A percentile compares a stretch with the other conserved stretches of the same genome.
These are phyloP conservation scores for Ectemnius cavifrons DNA, from an alignment of 2,888 invertebrate genomes.

Conservation along the genomic window DNA sequence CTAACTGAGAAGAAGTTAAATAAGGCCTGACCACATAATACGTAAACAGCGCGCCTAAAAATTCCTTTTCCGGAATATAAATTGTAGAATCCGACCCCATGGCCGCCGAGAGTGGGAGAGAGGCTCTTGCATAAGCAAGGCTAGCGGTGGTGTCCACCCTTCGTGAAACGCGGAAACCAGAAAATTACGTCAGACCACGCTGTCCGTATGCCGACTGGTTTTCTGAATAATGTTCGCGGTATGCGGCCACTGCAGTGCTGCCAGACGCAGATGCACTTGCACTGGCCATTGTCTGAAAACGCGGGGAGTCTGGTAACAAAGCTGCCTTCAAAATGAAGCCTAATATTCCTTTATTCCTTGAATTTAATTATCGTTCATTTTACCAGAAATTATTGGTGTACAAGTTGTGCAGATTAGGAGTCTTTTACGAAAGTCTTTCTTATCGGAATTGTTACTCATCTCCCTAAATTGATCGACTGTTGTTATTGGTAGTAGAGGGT, in stretches of 20 bases:
- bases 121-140: constrained; percentile 41
- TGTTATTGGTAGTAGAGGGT: too few relatives aligned
- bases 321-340: background rate
- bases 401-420: background rate
- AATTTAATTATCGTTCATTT: background rate
- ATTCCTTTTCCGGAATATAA: constrained; percentile 50
- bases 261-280: constrained; percentile 46
- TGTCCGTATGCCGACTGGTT: constrained; percentile 47
- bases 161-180: constrained; percentile 67
- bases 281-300: constrained; percentile 21
- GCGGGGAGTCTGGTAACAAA: background rate
- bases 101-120: constrained; percentile 5
- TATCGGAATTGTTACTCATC: too few relatives aligned
- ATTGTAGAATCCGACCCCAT: constrained; percentile 33
- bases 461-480: too few relatives aligned
- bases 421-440: background rate
- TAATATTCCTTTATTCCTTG: background rate
- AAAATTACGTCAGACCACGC: constrained; percentile 67
- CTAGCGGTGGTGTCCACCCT: constrained; percentile 27
- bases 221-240: constrained; percentile 59
- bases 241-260: constrained; percentile 54
- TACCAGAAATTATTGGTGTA: background rate
- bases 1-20: constrained; percentile 33
- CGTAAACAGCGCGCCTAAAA: constrained; percentile 47
- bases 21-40: constrained; percentile 46